Evolutionary conservation across 2,888 invertebrate genomes (phyloP), one percentile per base, ranked within the genome.

Genomic region (Tetragonisca angustula): DNA sequence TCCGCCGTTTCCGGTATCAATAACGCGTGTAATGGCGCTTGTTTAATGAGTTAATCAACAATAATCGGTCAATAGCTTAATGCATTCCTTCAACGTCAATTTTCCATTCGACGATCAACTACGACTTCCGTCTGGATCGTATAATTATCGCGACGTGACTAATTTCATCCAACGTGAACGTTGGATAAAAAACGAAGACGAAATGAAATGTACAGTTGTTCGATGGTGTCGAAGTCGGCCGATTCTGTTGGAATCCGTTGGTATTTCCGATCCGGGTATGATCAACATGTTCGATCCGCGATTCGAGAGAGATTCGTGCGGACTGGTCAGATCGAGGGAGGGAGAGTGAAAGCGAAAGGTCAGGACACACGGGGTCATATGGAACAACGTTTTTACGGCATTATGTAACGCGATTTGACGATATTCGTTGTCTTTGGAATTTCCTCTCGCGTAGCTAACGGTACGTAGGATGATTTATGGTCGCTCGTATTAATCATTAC

Each of bases 261-360:
- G 61, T 80, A 83, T 76, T 79, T 70, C 59, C 65, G 83, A 80
- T 81, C 73, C 71, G 68, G 52, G 77, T 73, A 74, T 75, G 85
- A 89, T 84, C 85, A 78, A 72, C 72, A 80, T 69, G 73, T 79
- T 90, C 81, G 76, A 85, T 87, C 64, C 67, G 75, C 79, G 74
- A 79, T 71, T 75, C 73, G 73, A 85, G 82, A 81, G 83, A 82
- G 76, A 43, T 43, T 43, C 9, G 43, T 9, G 86, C 86, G 82
- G 86, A 84, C 74, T 84, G 86, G 87, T 85, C 89, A 87, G 79
- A 84, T 71, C 80, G 84, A 82, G 50, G 80, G 73, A 74, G 90
- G 87, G 87, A 90, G 93, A 94, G 94, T 94, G 94, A 94, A 94
- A 94, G 94, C 93, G 91, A 94, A 94, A 94, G 94, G 94, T 94